A percentile compares a stretch with the other conserved stretches of the same genome.
Conservation (phyloP, 2,113 vertebrate species). For the Rousettus leschenaultii region DNA sequence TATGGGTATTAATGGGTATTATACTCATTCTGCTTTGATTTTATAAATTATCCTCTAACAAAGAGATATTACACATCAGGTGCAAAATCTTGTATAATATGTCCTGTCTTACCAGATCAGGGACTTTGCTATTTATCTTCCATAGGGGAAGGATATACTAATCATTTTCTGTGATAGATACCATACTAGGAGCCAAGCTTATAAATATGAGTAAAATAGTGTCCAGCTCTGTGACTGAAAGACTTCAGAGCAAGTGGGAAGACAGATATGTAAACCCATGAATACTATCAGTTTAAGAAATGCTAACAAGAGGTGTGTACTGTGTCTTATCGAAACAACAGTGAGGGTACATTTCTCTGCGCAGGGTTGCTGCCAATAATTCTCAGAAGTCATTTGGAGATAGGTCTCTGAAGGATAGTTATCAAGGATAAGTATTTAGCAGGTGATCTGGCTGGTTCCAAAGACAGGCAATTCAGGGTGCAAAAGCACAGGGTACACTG, state of each 20-base stretch:
- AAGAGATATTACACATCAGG: background rate
- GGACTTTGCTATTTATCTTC: background rate
- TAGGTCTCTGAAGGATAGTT: background rate
- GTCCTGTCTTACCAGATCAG: background rate
- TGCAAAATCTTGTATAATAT: background rate
- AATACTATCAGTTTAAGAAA: background rate
- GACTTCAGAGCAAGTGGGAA: background rate
- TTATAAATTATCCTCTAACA: background rate
- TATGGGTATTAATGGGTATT: background rate
- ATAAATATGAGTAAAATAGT: background rate
- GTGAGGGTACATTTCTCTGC: background rate
- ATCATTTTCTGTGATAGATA: background rate
- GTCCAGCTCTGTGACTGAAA: background rate
- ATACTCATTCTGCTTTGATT: background rate
- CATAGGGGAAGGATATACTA: background rate
- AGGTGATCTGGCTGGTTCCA: background rate
- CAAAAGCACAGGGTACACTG: accelerated
- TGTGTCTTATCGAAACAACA: background rate
- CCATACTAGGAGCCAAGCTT: background rate
- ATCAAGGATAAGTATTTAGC: background rate
- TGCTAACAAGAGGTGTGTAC: background rate
- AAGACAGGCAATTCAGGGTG: background rate
- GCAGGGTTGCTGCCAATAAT: too few relatives aligned
- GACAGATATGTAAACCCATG: background rate
- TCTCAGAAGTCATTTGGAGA: background rate